These are phyloP conservation scores for Drosophila prostipennis DNA, from an alignment of 2,888 invertebrate species.

Conservation along the genomic window DNA sequence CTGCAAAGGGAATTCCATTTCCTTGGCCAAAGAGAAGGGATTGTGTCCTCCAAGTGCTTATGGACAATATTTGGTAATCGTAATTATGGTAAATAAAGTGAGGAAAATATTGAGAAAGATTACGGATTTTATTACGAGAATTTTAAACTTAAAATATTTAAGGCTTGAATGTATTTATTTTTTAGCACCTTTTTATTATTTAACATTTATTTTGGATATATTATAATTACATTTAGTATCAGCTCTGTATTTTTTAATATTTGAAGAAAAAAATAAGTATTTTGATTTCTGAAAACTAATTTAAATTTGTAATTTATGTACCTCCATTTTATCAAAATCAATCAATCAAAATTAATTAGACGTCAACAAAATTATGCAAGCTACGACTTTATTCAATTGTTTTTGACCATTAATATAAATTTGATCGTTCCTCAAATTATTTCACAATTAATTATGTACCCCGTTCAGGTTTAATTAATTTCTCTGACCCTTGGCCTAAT, in stretches of 20 bases:
- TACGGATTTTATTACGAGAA: background rate
- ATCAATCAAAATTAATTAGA: slow-evolving; percentile 1
- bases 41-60: background rate
- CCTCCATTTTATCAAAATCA: background rate
- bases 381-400: too few species aligned
- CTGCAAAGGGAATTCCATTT: slow-evolving; percentile 34
- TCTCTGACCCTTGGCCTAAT: slow-evolving; percentile 44
- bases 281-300: background rate
- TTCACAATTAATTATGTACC: slow-evolving; percentile 26
- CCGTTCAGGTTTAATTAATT: slow-evolving; percentile 51
- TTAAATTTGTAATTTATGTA: too few species aligned
- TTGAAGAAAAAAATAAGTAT: too few species aligned
- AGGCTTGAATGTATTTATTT: background rate
- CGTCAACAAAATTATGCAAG: background rate
- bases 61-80: slow-evolving; percentile 19
- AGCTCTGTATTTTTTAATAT: too few species aligned
- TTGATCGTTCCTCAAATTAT: background rate
- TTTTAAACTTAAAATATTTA: background rate
- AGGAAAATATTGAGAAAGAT: background rate
- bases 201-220: too few species aligned
- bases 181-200: too few species aligned
- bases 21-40: slow-evolving; percentile 12
- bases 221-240: too few species aligned
- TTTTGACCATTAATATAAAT: background rate
- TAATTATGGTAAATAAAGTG: slow-evolving; percentile 20